A percentile compares a stretch with the other conserved stretches of the same genome.
These are phyloP conservation scores for Ispidina picta DNA, from an alignment of 2,797 vertebrate species.

Conservation along the genomic window DNA sequence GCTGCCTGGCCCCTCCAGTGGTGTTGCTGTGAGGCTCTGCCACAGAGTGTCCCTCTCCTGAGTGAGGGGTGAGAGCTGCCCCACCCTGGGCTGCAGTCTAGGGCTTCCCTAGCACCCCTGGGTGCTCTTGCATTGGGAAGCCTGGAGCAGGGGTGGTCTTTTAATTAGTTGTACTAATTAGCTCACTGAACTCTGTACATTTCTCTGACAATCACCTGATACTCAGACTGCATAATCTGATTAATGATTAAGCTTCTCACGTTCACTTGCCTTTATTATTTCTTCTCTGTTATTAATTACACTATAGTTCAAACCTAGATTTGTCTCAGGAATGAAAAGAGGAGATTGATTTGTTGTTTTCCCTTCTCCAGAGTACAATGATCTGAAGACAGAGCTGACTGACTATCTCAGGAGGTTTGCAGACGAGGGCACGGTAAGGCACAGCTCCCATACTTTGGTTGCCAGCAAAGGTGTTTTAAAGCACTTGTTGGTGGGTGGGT, in stretches of 20 bases:
- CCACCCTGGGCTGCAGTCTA: fast-evolving
- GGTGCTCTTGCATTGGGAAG: fast-evolving
- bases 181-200: fast-evolving
- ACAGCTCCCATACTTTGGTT: neutral
- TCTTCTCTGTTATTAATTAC: neutral
- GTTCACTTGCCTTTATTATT: neutral
- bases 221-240: neutral
- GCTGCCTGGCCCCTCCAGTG: neutral
- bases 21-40: neutral
- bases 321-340: neutral
- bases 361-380: constrained; percentile 85
- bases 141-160: neutral
- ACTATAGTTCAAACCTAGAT: neutral
- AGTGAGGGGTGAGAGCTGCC: neutral
- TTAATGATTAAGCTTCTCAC: neutral
- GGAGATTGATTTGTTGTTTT: neutral
- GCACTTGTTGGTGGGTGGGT: neutral
- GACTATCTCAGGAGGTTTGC: constrained; percentile 88
- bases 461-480: neutral
- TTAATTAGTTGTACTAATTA: neutral
- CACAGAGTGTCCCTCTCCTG: neutral
- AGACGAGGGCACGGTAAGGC: constrained; percentile 90
- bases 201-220: neutral
- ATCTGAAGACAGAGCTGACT: constrained; percentile 87
- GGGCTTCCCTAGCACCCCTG: fast-evolving